A percentile compares a stretch with the other conserved stretches of the same genome.
These are phyloP conservation scores for Sterrhoptilus dennistouni DNA, from an alignment of 2,113 vertebrate genomes.

Conservation along the genomic window DNA sequence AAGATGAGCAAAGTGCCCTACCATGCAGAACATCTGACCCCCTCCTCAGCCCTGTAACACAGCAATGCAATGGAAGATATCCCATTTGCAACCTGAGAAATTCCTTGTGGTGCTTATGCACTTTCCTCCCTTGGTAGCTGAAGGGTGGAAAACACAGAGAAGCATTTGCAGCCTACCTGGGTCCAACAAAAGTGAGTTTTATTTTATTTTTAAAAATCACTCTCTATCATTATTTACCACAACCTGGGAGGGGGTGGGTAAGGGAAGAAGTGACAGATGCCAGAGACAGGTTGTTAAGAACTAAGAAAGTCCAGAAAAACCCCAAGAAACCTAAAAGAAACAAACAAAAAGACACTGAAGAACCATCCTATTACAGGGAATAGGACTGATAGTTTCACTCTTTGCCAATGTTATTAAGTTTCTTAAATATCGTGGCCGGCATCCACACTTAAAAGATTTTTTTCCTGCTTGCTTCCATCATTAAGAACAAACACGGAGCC, in stretches of 20 bases:
- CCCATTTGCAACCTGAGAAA: neutral
- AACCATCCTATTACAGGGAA: neutral
- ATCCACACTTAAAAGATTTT: neutral
- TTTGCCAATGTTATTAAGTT: neutral
- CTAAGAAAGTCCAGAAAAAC: neutral
- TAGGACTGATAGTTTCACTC: neutral
- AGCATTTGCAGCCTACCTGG: neutral
- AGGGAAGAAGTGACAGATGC: neutral
- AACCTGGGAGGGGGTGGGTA: fast-evolving
- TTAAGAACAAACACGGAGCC: neutral
- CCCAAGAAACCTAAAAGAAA: neutral
- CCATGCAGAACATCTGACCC: neutral
- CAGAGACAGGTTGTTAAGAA: neutral
- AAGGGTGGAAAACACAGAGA: neutral
- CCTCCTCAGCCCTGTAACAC: neutral
- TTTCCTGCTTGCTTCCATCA: neutral
- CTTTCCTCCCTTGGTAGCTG: neutral
- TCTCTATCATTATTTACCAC: neutral
- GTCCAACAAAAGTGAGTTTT: neutral
- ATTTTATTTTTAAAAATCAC: neutral
- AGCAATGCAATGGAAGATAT: neutral
- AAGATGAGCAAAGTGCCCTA: neutral
- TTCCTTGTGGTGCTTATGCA: neutral
- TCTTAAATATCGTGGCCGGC: neutral
- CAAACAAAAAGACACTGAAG: neutral